Conservation (phyloP, 2,113 vertebrate species). For the Lynx canadensis region DNA sequence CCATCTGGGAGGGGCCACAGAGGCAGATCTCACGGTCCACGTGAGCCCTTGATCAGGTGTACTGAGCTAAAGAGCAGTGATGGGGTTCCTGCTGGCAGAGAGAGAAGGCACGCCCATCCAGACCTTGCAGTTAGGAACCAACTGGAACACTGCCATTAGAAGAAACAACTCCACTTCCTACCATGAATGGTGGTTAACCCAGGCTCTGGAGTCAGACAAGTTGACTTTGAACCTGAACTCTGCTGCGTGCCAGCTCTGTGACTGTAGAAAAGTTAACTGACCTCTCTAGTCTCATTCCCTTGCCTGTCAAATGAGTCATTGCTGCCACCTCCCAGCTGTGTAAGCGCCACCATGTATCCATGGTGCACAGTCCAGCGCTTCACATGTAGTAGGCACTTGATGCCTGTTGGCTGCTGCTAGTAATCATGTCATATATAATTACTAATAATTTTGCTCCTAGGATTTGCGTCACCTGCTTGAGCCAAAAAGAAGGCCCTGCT, state of each 20-base stretch:
- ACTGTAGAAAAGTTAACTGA: not conserved
- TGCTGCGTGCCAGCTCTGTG: not conserved
- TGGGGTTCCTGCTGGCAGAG: not conserved
- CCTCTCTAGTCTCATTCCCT: not conserved
- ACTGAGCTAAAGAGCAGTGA: not conserved
- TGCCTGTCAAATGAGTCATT: not conserved
- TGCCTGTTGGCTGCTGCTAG: not conserved
- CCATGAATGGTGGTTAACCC: not conserved
- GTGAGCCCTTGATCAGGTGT: not conserved
- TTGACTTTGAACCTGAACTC: not conserved
- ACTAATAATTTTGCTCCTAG: not conserved
- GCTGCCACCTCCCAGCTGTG: not conserved
- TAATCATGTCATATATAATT: not conserved
- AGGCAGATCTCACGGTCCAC: not conserved
- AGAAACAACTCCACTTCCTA: not conserved
- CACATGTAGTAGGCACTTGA: not conserved
- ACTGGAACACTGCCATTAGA: not conserved
- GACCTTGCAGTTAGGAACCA: not conserved
- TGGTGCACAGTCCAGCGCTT: not conserved
- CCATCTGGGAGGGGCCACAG: not conserved
- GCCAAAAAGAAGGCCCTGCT: not conserved
- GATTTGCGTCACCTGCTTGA: not conserved
- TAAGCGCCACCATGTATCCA: not conserved
- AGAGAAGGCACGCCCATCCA: not conserved
- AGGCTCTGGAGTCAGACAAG: conserved; percentile 22